phyloP scores from a whole-genome alignment of 2,888 invertebrate species.

The Entomobrya multifasciata region DNA sequence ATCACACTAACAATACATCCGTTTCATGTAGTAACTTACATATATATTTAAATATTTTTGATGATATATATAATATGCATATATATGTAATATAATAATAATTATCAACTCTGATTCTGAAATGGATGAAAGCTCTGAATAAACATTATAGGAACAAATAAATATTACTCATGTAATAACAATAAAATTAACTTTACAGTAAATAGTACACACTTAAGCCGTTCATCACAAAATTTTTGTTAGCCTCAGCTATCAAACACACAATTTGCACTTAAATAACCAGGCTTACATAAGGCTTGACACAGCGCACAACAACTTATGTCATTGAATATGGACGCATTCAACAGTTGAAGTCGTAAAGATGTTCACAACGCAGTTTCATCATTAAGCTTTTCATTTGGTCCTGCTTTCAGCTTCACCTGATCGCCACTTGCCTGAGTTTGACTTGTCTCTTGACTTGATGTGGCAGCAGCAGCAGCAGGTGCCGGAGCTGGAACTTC shows the following conservation, averaged over 20 bases:
- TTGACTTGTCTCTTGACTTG: constrained; percentile 40
- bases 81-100: no score
- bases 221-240: constrained; percentile 47
- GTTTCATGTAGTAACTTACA: background rate
- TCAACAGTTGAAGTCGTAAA: constrained; percentile 15
- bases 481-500: background rate
- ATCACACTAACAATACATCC: no score
- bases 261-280: constrained; percentile 44
- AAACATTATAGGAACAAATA: constrained; percentile 57
- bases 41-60: background rate
- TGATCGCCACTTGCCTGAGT: constrained; percentile 23
- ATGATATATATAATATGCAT: background rate
- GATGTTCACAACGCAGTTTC: constrained; percentile 63
- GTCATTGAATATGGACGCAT: constrained; percentile 47
- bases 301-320: constrained; percentile 53
- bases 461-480: background rate
- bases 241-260: constrained; percentile 40
- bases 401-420: constrained; percentile 49
- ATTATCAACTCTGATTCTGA: constrained; percentile 14
- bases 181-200: constrained; percentile 29
- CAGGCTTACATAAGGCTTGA: constrained; percentile 70
- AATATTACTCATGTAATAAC: constrained; percentile 32
- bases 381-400: constrained; percentile 61
- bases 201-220: constrained; percentile 58
- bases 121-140: constrained; percentile 70